These are phyloP conservation scores for Dryobates pubescens DNA, from an alignment of 2,797 vertebrate species.

Conservation along the genomic window DNA sequence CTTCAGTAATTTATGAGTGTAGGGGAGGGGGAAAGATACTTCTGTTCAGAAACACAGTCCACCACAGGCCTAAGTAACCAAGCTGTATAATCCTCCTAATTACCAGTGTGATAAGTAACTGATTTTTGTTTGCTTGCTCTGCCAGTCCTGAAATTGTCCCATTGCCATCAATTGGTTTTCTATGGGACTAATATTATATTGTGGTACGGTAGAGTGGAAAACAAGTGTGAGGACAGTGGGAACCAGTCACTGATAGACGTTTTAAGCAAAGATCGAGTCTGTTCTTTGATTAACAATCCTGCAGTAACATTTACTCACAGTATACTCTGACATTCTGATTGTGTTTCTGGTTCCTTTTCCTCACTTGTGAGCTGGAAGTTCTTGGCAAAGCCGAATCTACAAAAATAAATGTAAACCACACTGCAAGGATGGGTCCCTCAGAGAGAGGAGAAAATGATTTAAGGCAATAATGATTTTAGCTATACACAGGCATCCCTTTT, in stretches of 20 bases:
- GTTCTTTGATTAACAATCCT: not conserved
- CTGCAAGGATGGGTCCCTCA: slow-evolving; percentile 20
- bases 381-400: slow-evolving; percentile 48
- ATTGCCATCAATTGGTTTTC: not conserved
- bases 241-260: not conserved
- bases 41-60: not conserved
- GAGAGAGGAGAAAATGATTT: slow-evolving; percentile 66
- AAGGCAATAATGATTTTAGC: slow-evolving; percentile 78
- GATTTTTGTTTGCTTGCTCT: not conserved
- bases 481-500: slow-evolving; percentile 72
- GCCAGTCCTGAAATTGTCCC: not conserved
- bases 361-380: slow-evolving; percentile 10
- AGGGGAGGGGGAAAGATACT: not conserved
- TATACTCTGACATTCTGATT: not conserved
- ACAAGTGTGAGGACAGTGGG: not conserved
- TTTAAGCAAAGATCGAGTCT: not conserved
- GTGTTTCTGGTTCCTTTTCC: slow-evolving; percentile 14
- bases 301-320: not conserved
- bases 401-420: slow-evolving; percentile 42
- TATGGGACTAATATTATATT: not conserved
- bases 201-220: not conserved
- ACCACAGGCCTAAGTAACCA: not conserved
- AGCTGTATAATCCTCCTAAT: not conserved
- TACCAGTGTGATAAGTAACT: not conserved
- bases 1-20: not conserved